A percentile compares a stretch with the other conserved stretches of the same genome.
Evolutionary conservation across 1,140 invertebrate genomes (phyloP).

Genomic region (Hetaerina americana): DNA sequence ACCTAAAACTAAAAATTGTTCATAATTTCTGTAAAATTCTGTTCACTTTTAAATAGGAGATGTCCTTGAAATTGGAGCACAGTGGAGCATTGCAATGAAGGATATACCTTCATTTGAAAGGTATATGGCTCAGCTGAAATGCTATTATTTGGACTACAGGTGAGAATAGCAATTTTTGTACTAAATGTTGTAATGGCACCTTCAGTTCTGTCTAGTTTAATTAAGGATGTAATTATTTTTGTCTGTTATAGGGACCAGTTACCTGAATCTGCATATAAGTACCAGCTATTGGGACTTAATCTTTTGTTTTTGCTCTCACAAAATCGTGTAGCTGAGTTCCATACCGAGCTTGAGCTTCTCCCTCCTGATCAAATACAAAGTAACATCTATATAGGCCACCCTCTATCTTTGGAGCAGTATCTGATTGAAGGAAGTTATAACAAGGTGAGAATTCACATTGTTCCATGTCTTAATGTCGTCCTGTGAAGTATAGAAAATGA

Average conservation of each 20-base stretch:
- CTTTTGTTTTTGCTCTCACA: constrained; percentile 90
- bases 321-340: constrained; percentile 96
- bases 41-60: constrained; percentile 59
- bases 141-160: constrained; percentile 96
- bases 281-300: constrained; percentile 90
- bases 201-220: background rate
- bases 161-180: constrained; percentile 30
- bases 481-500: no score
- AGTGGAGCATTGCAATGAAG: constrained; percentile 82
- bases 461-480: no score
- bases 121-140: constrained; percentile 93
- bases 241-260: constrained; percentile 61
- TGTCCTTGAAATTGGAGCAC: constrained; percentile 89
- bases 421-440: constrained; percentile 99
- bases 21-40: no score
- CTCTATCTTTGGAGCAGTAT: constrained; percentile 92
- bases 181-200: background rate
- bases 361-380: constrained; percentile 82
- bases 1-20: no score
- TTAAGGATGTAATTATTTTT: background rate
- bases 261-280: constrained; percentile 88
- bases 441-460: constrained; percentile 61
- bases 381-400: constrained; percentile 91
- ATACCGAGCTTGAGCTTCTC: constrained; percentile 93
- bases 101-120: constrained; percentile 91